Evolutionary conservation across 2,888 invertebrate species (phyloP), one percentile per base, ranked within the genome.

Genomic region (Dryococelus australis): DNA sequence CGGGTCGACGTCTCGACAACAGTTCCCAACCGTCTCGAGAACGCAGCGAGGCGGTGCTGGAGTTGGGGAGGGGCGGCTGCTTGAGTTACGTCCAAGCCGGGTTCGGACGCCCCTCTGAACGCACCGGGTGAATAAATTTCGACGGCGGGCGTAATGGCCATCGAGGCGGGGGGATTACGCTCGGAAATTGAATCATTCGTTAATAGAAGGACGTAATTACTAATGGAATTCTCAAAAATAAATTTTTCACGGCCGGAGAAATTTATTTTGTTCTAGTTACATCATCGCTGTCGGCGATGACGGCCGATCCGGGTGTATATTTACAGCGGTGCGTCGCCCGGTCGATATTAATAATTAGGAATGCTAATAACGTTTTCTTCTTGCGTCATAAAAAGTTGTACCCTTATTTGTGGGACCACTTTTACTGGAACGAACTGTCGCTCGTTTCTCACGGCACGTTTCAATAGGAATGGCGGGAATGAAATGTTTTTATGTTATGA

Each of bases 161-260:
- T n/a, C n/a, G 24, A 65, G 16, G 20, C 65, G 12, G 65, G 65
- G 65, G 65, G 8, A 65, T 65, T 20, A 65, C 6, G 65, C 24
- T n/a, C 65, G 65, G n/a, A 65, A 65, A 65, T 65, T 65, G 65
- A 65, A 65, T 65, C 65, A 20, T 65, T 65, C 65, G 65, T 65
- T 65, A 65, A 65, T 65, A 65, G 65, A 24, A 65, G 24, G 65
- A 20, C 65, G 65, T n/a, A 65, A 65, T 65, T 65, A 65, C 65
- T n/a, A 65, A 65, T 65, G 65, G 65, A 65, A 65, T 65, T 65
- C 65, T n/a, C 65, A 47, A 20, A 65, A n/a, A 65, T 65, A 65
- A 65, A 65, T 65, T 65, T 65, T 65, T 24, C 20, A 16, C 65
- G 20, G 6, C n/a, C n/a, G 13, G 20, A 51, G 20, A n/a, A n/a